Evolutionary conservation across 2,888 invertebrate species (phyloP).

Genomic region (Orthonevra nobilis): DNA sequence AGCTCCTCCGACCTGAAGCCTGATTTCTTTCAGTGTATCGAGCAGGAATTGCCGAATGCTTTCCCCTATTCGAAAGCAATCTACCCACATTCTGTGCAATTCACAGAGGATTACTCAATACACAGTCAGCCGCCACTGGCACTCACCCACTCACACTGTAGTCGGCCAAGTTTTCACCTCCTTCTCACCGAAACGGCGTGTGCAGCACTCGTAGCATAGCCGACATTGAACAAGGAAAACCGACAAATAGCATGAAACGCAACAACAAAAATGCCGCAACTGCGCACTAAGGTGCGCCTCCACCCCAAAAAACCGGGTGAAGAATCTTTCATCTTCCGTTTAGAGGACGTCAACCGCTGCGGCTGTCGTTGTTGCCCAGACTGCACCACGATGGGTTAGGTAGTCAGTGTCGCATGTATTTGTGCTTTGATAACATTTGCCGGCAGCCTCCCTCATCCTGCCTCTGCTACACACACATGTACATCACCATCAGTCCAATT

Average conservation of each 20-base stretch:
- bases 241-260: constrained; percentile 7
- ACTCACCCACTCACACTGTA: constrained; percentile 23
- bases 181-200: not conserved
- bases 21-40: too few relatives aligned
- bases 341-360: constrained; percentile 56
- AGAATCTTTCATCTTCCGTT: constrained; percentile 63
- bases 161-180: constrained; percentile 37
- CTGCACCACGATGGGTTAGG: constrained; percentile 37
- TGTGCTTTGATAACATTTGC: constrained; percentile 13
- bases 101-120: constrained; percentile 34
- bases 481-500: constrained; percentile 8
- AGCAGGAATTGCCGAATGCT: too few relatives aligned
- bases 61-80: too few relatives aligned
- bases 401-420: constrained; percentile 11
- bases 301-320: constrained; percentile 38
- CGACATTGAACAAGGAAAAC: constrained; percentile 42
- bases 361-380: constrained; percentile 39
- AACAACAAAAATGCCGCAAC: not conserved
- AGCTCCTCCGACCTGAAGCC: too few relatives aligned
- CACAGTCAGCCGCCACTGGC: not conserved
- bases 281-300: constrained; percentile 43
- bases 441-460: not conserved
- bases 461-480: not conserved
- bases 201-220: constrained; percentile 2
- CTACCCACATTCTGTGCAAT: constrained; percentile 28